These are phyloP conservation scores for Poecilia gillii DNA, from an alignment of 2,797 vertebrate species.

Conservation along the genomic window DNA sequence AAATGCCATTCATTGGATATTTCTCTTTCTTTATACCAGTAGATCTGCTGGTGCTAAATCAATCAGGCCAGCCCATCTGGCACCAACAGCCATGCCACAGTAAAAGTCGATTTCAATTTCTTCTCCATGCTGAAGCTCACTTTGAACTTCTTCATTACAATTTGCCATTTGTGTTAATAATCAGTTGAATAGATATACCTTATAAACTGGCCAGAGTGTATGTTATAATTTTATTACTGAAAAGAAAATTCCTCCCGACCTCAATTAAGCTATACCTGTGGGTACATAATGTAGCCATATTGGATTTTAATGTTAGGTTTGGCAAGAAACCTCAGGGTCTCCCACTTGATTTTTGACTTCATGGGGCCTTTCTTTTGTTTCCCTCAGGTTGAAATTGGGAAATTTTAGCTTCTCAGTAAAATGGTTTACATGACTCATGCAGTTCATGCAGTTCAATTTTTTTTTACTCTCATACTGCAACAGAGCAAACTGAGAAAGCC, in stretches of 20 bases:
- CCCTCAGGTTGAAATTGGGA: background rate
- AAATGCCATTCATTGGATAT: background rate
- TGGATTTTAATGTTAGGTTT: background rate
- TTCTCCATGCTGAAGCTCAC: background rate
- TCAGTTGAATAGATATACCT: background rate
- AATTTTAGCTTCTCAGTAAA: background rate
- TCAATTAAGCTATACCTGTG: background rate
- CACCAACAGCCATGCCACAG: background rate
- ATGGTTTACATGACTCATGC: background rate
- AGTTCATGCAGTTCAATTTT: background rate
- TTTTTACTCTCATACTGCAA: background rate
- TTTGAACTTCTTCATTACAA: background rate
- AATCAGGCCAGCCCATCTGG: background rate
- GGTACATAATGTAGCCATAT: background rate
- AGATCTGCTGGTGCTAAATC: background rate
- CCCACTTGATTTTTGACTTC: background rate
- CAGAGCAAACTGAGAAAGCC: background rate
- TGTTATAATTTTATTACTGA: background rate
- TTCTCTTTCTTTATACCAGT: background rate
- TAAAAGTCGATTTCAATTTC: background rate
- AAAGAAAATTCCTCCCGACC: background rate
- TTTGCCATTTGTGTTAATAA: background rate
- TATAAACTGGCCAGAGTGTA: background rate
- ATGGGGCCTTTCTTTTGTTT: background rate
- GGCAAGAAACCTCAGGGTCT: background rate